Evolutionary conservation across 2,113 vertebrate species (phyloP), one percentile per base, ranked within the genome.

Genomic region (Alosa alosa): DNA sequence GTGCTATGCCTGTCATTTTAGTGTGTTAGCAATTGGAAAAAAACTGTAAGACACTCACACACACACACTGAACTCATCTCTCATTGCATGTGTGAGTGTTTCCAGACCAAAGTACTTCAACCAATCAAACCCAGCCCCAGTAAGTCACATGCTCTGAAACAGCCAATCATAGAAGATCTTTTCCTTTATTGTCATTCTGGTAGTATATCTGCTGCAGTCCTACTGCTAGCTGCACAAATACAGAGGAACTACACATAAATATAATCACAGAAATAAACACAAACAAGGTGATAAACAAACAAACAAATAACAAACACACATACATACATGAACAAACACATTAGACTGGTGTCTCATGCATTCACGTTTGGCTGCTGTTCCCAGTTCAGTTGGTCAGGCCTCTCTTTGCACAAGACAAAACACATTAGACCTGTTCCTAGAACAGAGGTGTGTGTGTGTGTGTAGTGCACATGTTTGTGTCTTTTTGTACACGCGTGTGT

Each of bases 61-160:
- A 31, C 31, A 31, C 31, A 31, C 31, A 31, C 31, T 31, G 31
- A 31, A 0, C 31, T 31, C 31, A 31, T 31, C 31, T 31, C 31
- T 31, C 31, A 31, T 31, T 31, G 31, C 31, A 31, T 31, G 31
- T 31, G 31, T 31, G 31, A 1, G 31, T 31, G 31, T 31, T 0
- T 31, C 57, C 41, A 84, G 31, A 52, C 50, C 9, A 10, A 52
- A 10, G 6, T 6, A 52, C 50, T 13, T 17, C 2, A 31, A 36
- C 39, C 82, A 72, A 84, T 85, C 49, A 81, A 36, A 39, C 88
- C 81, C 87, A 87, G 47, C 81, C 57, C 83, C 78, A 81, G 39
- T 45, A 85, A 50, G 84, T 41, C 39, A 81, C 78, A 15, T 88
- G 84, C 7, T 31, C n/a, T 5, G 11, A 68, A 31, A 31, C 25